Percentiles rank a stretch among this genome's conserved stretches.
Conservation (phyloP, 2,888 invertebrate species). For the Pachymerium ferrugineum region DNA sequence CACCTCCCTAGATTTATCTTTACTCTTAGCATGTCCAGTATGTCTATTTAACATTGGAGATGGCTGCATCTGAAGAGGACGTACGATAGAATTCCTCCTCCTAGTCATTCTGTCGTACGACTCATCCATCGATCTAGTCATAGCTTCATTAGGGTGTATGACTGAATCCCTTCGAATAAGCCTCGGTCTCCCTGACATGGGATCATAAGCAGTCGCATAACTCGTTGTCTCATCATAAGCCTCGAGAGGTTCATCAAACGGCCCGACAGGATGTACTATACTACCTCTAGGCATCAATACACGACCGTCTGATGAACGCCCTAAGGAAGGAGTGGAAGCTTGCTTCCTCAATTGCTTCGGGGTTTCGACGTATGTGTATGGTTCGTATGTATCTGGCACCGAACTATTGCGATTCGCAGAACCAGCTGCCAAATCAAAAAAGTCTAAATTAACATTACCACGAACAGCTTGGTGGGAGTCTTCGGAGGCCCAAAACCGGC, state of each 20-base stretch:
- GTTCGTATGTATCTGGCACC: neutral
- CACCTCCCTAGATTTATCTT: neutral
- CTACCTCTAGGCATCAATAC: constrained; percentile 4
- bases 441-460: no score
- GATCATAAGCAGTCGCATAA: constrained; percentile 1
- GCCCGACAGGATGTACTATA: constrained; percentile 23
- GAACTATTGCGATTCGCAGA: no score
- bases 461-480: neutral
- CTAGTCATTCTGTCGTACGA: neutral
- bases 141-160: neutral
- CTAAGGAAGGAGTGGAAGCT: neutral
- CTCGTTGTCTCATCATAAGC: neutral
- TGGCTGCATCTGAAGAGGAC: neutral
- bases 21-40: neutral
- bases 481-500: neutral
- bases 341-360: neutral
- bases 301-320: neutral
- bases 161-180: constrained; percentile 13
- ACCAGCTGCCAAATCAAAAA: no score
- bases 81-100: neutral
- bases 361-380: neutral
- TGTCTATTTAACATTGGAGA: neutral
- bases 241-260: neutral
- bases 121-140: neutral
- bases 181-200: neutral